phyloP scores from a whole-genome alignment of 64 coral and sea anemone genomes.

The Pocillopora damicornis region DNA sequence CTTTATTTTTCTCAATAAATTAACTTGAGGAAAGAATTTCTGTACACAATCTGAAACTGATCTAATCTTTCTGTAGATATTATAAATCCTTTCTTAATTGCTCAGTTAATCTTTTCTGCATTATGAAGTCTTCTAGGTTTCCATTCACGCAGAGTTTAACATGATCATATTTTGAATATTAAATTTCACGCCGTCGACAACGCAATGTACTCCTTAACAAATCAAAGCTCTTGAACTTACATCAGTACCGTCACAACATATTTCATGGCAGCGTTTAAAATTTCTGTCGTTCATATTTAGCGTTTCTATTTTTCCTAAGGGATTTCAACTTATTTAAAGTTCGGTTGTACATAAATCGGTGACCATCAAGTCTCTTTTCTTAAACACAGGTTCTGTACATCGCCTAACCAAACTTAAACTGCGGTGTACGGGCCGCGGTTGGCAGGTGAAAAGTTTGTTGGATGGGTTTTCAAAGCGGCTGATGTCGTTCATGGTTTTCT shows the following conservation, averaged over 20 bases:
- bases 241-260: background rate
- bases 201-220: background rate
- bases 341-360: slow-evolving; percentile 41
- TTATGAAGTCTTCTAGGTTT: background rate
- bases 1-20: slow-evolving; percentile 39
- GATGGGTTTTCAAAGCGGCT: background rate
- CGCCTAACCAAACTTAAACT: slow-evolving; percentile 20
- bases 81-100: background rate
- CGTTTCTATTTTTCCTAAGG: background rate
- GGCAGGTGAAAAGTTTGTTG: background rate
- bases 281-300: background rate
- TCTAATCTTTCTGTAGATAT: slow-evolving; percentile 27
- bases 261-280: background rate
- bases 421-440: background rate
- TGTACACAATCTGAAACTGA: background rate
- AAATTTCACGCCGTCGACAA: background rate
- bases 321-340: slow-evolving; percentile 28
- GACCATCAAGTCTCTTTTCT: slow-evolving; percentile 1
- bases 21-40: background rate
- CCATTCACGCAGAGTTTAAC: background rate
- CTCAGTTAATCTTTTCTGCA: slow-evolving; percentile 4
- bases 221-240: background rate
- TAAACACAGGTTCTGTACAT: slow-evolving; percentile 11
- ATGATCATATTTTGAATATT: background rate
- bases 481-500: background rate